phyloP scores from a whole-genome alignment of 2,888 invertebrate species.

The Ptilodon capucinus region DNA sequence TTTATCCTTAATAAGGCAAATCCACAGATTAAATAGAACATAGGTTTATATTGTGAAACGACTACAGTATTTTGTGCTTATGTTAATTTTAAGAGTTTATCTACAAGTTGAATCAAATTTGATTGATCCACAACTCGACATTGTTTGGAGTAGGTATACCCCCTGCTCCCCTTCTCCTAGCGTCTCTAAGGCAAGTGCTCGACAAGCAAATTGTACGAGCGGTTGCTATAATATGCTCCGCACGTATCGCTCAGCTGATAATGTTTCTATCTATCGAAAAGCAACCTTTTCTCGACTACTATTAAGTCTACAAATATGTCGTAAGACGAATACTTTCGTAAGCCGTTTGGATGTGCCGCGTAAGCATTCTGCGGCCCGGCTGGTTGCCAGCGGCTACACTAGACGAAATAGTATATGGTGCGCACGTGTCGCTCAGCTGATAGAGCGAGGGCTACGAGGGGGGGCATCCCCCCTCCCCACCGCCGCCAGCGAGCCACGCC shows the following conservation, averaged over 20 bases:
- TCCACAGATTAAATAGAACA: too few species aligned
- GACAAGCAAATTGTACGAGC: too few species aligned
- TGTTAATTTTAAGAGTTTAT: too few species aligned
- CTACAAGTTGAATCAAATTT: too few species aligned
- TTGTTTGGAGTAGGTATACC: too few species aligned
- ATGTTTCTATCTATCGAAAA: background rate
- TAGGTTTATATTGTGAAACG: too few species aligned
- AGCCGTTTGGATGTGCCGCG: background rate
- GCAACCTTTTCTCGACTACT: background rate
- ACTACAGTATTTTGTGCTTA: too few species aligned
- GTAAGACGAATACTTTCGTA: background rate
- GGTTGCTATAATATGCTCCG: background rate
- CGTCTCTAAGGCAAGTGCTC: too few species aligned
- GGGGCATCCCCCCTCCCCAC: constrained; percentile 52
- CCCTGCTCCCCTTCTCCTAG: too few species aligned
- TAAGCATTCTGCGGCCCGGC: constrained; percentile 16
- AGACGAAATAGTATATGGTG: constrained; percentile 63
- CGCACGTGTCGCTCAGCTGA: constrained; percentile 80
- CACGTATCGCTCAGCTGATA: background rate
- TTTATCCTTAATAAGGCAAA: too few species aligned
- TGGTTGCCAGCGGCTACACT: constrained; percentile 43
- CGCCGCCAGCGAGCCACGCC: constrained; percentile 20
- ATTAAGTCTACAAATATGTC: background rate
- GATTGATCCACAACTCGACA: too few species aligned
- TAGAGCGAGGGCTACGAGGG: constrained; percentile 59